phyloP scores from a whole-genome alignment of 2,797 vertebrate genomes.

The Cichlasoma orientale region DNA sequence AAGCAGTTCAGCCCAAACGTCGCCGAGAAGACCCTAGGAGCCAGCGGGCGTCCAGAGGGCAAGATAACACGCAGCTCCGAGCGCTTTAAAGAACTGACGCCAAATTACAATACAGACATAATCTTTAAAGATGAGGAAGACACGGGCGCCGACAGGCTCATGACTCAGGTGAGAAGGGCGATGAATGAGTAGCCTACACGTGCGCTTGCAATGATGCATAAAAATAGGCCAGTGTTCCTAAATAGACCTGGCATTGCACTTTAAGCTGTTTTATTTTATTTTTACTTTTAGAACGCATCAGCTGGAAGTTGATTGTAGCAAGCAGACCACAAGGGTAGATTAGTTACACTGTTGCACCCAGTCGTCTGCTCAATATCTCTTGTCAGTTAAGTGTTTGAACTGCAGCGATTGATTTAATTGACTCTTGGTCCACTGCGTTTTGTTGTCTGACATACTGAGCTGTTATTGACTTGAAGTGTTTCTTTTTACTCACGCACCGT shows the following conservation, averaged over 20 bases:
- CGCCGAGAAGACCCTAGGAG: slow-evolving; percentile 95
- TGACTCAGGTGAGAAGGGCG: slow-evolving; percentile 90
- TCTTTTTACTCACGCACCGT: background rate
- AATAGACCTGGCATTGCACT: background rate
- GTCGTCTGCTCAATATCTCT: slow-evolving; percentile 57
- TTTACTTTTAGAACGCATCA: background rate
- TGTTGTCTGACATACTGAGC: slow-evolving; percentile 19
- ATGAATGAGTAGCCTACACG: background rate
- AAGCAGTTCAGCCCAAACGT: slow-evolving; percentile 98
- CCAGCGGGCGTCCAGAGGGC: slow-evolving; percentile 94
- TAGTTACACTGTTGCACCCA: slow-evolving; percentile 20
- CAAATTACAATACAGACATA: slow-evolving; percentile 98
- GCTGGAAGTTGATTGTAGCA: background rate
- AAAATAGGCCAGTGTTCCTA: background rate
- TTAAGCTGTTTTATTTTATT: too few species aligned
- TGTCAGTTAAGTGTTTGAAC: slow-evolving; percentile 71
- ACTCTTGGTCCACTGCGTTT: slow-evolving; percentile 47
- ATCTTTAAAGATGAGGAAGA: slow-evolving; percentile 99
- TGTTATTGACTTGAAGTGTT: background rate
- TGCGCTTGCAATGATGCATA: background rate
- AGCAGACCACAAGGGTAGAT: background rate
- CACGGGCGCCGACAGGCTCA: slow-evolving; percentile 91
- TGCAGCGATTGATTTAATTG: slow-evolving; percentile 63
- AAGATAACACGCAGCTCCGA: slow-evolving; percentile 94
- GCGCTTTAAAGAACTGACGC: slow-evolving; percentile 95